Evolutionary conservation across 2,113 vertebrate genomes (phyloP), one percentile per base, ranked within the genome.

Genomic region (Stictonetta naevosa): DNA sequence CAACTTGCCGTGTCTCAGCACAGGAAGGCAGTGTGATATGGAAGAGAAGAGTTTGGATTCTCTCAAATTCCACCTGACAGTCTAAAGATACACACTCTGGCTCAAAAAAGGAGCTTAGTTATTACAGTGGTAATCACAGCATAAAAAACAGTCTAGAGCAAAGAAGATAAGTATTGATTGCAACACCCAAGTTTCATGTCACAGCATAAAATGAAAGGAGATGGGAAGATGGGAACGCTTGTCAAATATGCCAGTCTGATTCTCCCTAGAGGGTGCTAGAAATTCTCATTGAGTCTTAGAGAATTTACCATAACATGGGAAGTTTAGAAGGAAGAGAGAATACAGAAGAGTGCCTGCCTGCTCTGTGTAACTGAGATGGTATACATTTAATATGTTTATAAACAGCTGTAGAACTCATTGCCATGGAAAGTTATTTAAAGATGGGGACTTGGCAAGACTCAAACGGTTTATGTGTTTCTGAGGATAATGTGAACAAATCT

Each of bases 401-500:
- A 93, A 93, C 91, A 95, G 90, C 92, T 91, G 77, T 89, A 93
- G 80, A 91, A 62, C 67, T 94, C 80, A 94, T 86, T 94, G 83
- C 91, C 86, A 80, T 93, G 89, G 92, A 75, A 93, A 91, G 95
- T 94, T 93, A 94, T 93, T 96, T 89, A 94, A 95, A 96, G 92
- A 94, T 0, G 0, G 82, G 91, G 73, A 94, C 44, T 96, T 96
- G 96, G 92, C 92, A 96, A 52, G 93, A 34, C 67, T 91, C 74
- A 56, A 71, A 44, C 56, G 84, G 50, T 85, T 89, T 76, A 40
- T 86, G 58, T 95, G 55, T 94, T 94, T 87, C 92, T 89, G 71
- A 86, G 95, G 88, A 94, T 94, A 96, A 96, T 76, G 71, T 87
- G 95, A 96, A 92, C 74, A 95, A 97, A 95, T 96, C 77, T 94